These are phyloP conservation scores for Tuberolachnus salignus DNA, from an alignment of 2,888 invertebrate species.

Conservation along the genomic window DNA sequence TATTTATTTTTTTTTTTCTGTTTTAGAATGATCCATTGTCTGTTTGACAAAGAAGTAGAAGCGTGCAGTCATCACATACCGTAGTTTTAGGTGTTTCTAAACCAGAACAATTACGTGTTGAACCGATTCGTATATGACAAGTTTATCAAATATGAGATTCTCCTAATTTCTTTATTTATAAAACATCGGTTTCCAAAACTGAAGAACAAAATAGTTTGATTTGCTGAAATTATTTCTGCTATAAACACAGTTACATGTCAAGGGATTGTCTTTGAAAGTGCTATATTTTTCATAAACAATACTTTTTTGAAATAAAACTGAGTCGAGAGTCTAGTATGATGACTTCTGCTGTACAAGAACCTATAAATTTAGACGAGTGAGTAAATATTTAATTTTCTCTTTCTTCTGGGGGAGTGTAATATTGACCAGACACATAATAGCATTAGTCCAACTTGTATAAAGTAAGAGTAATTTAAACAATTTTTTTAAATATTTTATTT, in stretches of 20 bases:
- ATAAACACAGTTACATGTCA: constrained; percentile 32
- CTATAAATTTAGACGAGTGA: constrained; percentile 47
- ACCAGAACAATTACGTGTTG: constrained; percentile 39
- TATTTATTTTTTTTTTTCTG: not conserved
- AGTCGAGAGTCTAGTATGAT: constrained; percentile 51
- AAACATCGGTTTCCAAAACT: constrained; percentile 31
- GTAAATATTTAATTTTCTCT: constrained; percentile 36
- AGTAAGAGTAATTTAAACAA: constrained; percentile 22
- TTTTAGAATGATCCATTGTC: constrained; percentile 46
- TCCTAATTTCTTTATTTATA: constrained; percentile 48
- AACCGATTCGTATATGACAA: constrained; percentile 50
- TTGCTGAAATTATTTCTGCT: not conserved
- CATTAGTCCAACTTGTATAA: constrained; percentile 39
- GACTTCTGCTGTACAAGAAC: constrained; percentile 48
- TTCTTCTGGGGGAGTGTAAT: constrained; percentile 19
- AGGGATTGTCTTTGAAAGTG: constrained; percentile 35
- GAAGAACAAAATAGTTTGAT: constrained; percentile 11
- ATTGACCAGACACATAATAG: constrained; percentile 54
- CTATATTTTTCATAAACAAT: too few relatives aligned
- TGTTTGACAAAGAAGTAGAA: constrained; percentile 19
- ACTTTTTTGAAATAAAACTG: constrained; percentile 54
- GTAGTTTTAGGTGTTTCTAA: constrained; percentile 33
- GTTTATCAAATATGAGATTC: constrained; percentile 31
- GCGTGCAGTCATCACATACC: constrained; percentile 16
- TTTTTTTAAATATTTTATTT: constrained; percentile 39